phyloP scores from a whole-genome alignment of 2,888 invertebrate genomes.

The Hetaerina titia region DNA sequence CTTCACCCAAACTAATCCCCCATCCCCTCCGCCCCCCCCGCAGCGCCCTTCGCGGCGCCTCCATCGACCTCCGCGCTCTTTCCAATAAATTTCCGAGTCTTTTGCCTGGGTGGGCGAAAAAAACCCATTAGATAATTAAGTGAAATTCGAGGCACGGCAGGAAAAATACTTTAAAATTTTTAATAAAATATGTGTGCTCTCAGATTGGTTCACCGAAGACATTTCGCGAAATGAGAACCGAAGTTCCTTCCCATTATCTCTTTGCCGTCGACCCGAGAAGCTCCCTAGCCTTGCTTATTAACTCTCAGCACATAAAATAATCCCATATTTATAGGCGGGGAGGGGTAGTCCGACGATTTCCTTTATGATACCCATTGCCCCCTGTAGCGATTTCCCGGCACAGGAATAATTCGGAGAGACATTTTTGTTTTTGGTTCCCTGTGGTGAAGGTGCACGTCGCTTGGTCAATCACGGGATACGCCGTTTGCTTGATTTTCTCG shows the following conservation, averaged over 20 bases:
- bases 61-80: neutral
- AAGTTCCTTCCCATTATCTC: neutral
- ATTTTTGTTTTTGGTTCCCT: no score
- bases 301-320: no score
- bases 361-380: no score
- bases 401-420: no score
- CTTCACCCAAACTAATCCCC: neutral
- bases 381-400: no score
- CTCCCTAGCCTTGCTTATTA: no score
- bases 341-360: no score
- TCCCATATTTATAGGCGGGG: no score
- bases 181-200: neutral
- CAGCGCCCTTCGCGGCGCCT: neutral
- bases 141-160: neutral
- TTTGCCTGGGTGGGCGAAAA: neutral
- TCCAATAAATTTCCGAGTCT: slow-evolving; percentile 27
- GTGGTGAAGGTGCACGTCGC: no score
- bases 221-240: neutral
- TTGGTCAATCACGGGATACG: no score
- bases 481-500: no score
- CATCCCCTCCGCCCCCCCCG: neutral
- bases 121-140: slow-evolving; percentile 27
- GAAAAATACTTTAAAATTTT: neutral
- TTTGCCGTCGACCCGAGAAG: neutral
- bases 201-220: neutral